phyloP scores from a whole-genome alignment of 1,140 invertebrate species.

The Drosophila athabasca region DNA sequence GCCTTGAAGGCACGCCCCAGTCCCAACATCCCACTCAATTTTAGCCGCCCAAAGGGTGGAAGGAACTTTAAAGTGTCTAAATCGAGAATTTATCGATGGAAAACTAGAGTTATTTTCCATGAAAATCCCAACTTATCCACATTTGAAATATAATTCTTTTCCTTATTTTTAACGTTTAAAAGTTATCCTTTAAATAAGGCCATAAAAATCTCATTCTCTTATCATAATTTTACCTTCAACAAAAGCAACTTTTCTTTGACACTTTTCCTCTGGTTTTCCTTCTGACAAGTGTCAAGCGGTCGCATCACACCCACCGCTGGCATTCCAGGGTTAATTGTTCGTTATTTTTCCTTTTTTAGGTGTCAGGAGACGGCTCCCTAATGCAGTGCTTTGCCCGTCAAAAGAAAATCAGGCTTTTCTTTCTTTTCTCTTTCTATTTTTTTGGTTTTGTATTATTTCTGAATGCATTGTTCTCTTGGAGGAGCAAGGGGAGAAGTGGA shows the following conservation, averaged over 20 bases:
- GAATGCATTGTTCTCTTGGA: conserved; percentile 43
- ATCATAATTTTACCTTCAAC: not conserved
- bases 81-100: too few relatives aligned
- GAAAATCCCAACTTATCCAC: too few relatives aligned
- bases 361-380: conserved; percentile 16
- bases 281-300: not conserved
- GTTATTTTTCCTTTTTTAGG: conserved; percentile 29
- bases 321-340: conserved; percentile 57
- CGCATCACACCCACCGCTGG: conserved; percentile 1
- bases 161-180: too few relatives aligned
- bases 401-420: conserved; percentile 30
- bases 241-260: not conserved
- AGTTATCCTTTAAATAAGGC: too few relatives aligned
- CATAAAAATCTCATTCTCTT: too few relatives aligned
- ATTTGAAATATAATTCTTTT: too few relatives aligned
- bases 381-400: conserved; percentile 22
- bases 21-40: not conserved
- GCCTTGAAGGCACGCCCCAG: conserved; percentile 29
- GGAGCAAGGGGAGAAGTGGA: not conserved
- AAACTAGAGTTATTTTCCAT: too few relatives aligned
- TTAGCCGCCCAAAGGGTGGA: conserved; percentile 36
- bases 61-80: not conserved
- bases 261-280: not conserved
- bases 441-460: conserved; percentile 41
- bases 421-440: conserved; percentile 11